Conservation (phyloP, 2,888 invertebrate genomes). For the Minunthozetes semirufus region DNA sequence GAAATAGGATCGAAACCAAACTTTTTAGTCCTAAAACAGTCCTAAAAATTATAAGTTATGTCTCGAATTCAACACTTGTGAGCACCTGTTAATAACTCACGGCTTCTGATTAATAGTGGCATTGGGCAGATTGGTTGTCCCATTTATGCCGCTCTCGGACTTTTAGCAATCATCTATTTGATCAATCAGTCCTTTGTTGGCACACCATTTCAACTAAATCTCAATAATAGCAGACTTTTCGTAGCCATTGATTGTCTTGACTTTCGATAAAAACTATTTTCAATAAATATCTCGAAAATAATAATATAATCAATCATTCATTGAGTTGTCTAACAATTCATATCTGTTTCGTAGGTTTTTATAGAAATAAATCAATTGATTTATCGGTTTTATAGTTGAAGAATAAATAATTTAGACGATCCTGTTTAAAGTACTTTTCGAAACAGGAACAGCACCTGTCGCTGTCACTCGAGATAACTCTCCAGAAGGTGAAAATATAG, state of each 20-base stretch:
- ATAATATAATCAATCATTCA: background rate
- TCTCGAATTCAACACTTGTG: slow-evolving; percentile 22
- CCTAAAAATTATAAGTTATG: background rate
- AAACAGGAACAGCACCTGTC: slow-evolving; percentile 11
- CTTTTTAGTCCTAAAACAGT: background rate
- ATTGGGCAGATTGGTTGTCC: background rate
- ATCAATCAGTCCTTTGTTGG: background rate
- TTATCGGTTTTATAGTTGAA: background rate
- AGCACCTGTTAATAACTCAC: slow-evolving; percentile 25
- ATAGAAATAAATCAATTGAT: slow-evolving; percentile 2
- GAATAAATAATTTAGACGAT: background rate
- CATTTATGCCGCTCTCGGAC: background rate
- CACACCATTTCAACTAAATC: background rate
- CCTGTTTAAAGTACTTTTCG: background rate
- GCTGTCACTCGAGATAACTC: slow-evolving; percentile 15
- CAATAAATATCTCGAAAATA: background rate
- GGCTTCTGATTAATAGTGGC: slow-evolving; percentile 4
- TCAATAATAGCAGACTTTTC: background rate
- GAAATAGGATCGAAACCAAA: background rate
- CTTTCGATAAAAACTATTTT: background rate
- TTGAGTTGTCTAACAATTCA: no score
- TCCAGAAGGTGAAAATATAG: background rate
- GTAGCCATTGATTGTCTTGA: no score
- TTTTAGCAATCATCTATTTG: no score
- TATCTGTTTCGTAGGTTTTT: background rate